Conservation (phyloP, 1,140 invertebrate species). For the Lordiphosa clarofinis region DNA sequence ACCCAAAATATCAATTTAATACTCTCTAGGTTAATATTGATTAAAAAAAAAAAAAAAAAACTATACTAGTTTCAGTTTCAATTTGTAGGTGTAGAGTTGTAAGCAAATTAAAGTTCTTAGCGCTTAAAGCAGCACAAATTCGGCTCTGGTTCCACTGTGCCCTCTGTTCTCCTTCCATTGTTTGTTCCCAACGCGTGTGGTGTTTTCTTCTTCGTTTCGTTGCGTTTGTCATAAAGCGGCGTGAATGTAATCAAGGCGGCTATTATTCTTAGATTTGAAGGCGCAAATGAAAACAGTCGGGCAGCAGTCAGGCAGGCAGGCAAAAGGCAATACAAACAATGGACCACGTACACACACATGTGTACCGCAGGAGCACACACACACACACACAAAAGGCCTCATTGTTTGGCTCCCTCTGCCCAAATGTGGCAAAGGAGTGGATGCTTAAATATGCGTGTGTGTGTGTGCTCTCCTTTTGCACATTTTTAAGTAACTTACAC, state of each 20-base stretch:
- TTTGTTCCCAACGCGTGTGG: not conserved
- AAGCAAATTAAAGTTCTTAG: no score
- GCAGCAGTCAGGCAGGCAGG: conserved; percentile 16
- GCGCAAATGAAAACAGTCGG: conserved; percentile 62
- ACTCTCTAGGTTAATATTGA: no score
- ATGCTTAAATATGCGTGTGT: conserved; percentile 48
- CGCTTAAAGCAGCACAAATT: no score
- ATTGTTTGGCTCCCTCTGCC: conserved; percentile 51
- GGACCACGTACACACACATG: conserved; percentile 28
- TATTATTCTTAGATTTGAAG: conserved; percentile 77
- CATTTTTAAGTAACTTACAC: conserved; percentile 53
- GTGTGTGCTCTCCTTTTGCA: conserved; percentile 11
- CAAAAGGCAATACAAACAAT: conserved; percentile 52
- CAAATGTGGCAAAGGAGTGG: conserved; percentile 25
- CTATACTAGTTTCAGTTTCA: no score
- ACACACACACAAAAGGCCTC: conserved; percentile 59
- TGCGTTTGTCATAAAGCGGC: conserved; percentile 69
- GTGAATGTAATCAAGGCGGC: conserved; percentile 73
- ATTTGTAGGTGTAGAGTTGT: no score
- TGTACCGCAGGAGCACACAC: conserved; percentile 29
- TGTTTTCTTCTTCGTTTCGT: conserved; percentile 19
- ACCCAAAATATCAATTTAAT: no score
- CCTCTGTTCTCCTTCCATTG: no score
- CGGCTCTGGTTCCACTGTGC: no score
- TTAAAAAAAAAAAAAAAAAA: no score